phyloP scores from a whole-genome alignment of 92 coral and sea anemone genomes.

The Paragorgia papillata region DNA sequence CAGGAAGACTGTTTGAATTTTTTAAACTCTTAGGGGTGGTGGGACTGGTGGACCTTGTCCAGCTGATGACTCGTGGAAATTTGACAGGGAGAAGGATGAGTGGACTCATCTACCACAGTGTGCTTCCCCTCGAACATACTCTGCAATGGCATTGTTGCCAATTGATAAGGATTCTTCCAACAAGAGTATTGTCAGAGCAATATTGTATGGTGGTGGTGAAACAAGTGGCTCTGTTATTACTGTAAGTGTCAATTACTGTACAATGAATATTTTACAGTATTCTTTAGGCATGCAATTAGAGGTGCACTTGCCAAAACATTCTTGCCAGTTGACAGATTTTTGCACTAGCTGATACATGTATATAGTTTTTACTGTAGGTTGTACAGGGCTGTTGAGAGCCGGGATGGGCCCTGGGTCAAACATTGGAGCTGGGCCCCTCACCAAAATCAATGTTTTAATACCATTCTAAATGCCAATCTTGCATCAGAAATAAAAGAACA shows the following conservation, averaged over 20 bases:
- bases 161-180: conserved; percentile 50
- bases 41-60: conserved; percentile 96
- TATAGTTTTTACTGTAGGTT: too few species aligned
- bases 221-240: conserved; percentile 67
- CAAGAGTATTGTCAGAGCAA: conserved; percentile 66
- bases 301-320: too few species aligned
- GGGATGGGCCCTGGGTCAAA: too few species aligned
- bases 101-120: conserved; percentile 83
- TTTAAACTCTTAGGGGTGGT: conserved; percentile 73
- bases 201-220: conserved; percentile 88
- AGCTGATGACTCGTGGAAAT: conserved; percentile 90
- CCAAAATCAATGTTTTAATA: too few species aligned
- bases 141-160: conserved; percentile 96
- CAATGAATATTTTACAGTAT: too few species aligned
- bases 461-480: too few species aligned
- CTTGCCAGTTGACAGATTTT: too few species aligned
- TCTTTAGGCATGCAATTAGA: too few species aligned
- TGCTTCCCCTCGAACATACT: conserved; percentile 78
- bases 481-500: too few species aligned
- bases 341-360: too few species aligned
- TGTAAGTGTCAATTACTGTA: conserved; percentile 55
- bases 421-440: too few species aligned
- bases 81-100: conserved; percentile 54
- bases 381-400: too few species aligned
- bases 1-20: not conserved